Conservation (phyloP, 2,797 vertebrate genomes). For the Masticophis lateralis region DNA sequence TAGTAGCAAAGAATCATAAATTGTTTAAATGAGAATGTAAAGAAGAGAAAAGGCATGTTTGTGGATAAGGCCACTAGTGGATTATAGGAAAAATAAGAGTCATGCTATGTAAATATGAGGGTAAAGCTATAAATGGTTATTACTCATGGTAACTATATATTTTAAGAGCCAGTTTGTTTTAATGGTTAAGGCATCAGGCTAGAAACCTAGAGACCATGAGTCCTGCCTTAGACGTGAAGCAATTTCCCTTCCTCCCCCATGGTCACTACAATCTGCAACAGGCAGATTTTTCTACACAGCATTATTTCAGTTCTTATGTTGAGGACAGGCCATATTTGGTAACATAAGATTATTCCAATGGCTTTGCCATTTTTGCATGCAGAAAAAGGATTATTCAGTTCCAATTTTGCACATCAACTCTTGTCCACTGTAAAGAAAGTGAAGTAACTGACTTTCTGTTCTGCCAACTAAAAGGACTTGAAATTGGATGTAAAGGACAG, state of each 20-base stretch:
- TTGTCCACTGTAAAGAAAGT: background rate
- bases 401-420: background rate
- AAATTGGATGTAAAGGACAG: background rate
- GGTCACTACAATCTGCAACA: background rate
- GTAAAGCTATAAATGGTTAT: background rate
- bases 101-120: background rate
- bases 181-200: background rate
- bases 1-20: background rate
- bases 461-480: background rate
- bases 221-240: background rate
- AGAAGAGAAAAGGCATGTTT: background rate
- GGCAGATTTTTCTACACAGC: background rate
- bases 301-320: background rate
- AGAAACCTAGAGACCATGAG: background rate
- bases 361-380: background rate
- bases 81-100: background rate
- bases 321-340: background rate
- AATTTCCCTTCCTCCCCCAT: background rate
- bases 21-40: background rate
- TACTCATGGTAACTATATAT: background rate
- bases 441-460: background rate
- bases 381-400: background rate
- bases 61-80: background rate
- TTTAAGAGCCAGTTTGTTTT: background rate
- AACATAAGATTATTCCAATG: background rate